Conservation (phyloP, 1,140 invertebrate genomes). For the Cepaea nemoralis region DNA sequence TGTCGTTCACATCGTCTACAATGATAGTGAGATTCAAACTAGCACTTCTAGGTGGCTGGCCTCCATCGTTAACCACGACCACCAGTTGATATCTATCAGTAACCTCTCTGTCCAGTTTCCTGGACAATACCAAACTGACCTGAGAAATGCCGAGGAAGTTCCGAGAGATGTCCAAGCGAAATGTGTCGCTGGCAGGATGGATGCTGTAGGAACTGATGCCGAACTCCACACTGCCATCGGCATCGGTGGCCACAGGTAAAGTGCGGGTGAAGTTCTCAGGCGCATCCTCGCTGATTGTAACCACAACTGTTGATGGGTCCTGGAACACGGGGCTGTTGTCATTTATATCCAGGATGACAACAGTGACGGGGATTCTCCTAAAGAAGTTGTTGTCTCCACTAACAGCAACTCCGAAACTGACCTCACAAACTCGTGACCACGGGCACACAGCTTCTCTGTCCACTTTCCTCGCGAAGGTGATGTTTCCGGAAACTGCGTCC, state of each 20-base stretch:
- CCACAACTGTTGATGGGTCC: constrained; percentile 31
- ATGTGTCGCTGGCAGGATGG: constrained; percentile 41
- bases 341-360: constrained; percentile 81
- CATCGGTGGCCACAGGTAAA: constrained; percentile 72
- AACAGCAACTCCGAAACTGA: constrained; percentile 42
- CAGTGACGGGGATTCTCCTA: constrained; percentile 44
- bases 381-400: constrained; percentile 29
- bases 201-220: constrained; percentile 50
- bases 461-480: constrained; percentile 37
- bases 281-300: constrained; percentile 70
- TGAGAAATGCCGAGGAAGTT: constrained; percentile 41
- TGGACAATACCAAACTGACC: constrained; percentile 56
- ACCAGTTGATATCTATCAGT: constrained; percentile 83
- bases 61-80: constrained; percentile 91
- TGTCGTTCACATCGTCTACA: constrained; percentile 91
- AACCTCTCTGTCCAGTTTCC: constrained; percentile 86
- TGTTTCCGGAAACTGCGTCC: constrained; percentile 34
- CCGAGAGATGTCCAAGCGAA: constrained; percentile 40
- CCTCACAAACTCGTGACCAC: constrained; percentile 46
- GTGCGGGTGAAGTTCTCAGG: constrained; percentile 76
- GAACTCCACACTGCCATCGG: constrained; percentile 75
- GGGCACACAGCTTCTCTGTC: constrained; percentile 51
- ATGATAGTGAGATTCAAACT: constrained; percentile 81
- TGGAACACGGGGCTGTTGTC: constrained; percentile 90
- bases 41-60: constrained; percentile 88